Evolutionary conservation across 2,113 vertebrate species (phyloP).

Genomic region (Phocoena phocoena): DNA sequence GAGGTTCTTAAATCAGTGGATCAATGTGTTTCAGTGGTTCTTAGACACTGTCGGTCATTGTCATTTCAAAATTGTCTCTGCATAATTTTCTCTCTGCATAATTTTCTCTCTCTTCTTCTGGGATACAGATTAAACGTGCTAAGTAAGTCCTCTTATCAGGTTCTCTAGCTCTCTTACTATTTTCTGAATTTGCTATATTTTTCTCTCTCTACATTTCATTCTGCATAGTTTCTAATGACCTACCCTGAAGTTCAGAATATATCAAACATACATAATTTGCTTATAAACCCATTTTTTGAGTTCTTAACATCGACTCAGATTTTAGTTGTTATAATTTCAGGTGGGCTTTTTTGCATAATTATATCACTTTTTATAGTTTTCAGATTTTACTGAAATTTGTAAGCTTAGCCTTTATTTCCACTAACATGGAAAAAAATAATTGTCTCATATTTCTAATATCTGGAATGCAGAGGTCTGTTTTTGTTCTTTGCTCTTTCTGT

Average conservation of each 20-base stretch:
- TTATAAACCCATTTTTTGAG: background rate
- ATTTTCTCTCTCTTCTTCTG: background rate
- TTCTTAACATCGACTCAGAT: background rate
- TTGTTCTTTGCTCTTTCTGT: background rate
- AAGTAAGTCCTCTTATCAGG: background rate
- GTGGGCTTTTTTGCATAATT: background rate
- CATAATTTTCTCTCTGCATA: background rate
- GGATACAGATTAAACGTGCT: background rate
- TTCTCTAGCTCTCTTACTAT: background rate
- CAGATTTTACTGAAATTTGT: constrained; percentile 17
- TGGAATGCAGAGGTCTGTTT: background rate
- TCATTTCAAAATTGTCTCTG: background rate
- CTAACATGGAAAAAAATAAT: background rate
- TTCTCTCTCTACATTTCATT: background rate
- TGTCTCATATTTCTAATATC: background rate
- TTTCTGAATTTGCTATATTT: background rate
- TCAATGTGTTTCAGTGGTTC: background rate
- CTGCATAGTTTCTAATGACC: background rate
- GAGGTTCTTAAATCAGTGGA: background rate
- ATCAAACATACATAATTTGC: background rate
- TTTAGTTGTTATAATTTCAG: background rate
- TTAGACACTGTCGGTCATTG: background rate
- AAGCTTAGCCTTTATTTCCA: background rate
- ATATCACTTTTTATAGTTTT: background rate
- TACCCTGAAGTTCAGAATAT: background rate